Conservation (phyloP, 2,113 vertebrate genomes). For the Callospermophilus lateralis region DNA sequence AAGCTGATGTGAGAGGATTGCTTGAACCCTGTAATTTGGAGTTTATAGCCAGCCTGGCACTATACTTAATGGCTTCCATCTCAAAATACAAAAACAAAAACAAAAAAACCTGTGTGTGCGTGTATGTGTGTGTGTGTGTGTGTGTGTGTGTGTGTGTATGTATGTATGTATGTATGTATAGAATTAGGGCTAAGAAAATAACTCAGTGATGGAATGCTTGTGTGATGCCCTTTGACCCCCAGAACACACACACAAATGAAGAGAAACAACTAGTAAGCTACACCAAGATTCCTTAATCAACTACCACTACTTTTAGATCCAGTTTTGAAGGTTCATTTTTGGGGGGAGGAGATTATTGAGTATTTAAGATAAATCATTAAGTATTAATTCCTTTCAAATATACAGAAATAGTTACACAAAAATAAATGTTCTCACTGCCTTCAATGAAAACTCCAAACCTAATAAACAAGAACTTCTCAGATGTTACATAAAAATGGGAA, state of each 20-base stretch:
- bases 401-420: neutral
- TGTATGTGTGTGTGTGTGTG: too few relatives aligned
- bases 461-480: neutral
- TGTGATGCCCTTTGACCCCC: neutral
- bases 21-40: neutral
- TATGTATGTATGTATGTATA: neutral
- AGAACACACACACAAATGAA: too few relatives aligned
- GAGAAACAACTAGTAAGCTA: neutral
- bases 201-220: neutral
- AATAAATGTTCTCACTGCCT: neutral
- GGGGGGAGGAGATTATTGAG: neutral
- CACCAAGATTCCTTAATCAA: neutral
- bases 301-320: neutral
- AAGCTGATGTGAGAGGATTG: neutral
- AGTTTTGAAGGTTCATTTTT: neutral
- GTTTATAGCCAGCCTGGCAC: neutral
- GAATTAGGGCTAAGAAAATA: neutral
- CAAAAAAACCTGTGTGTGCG: too few relatives aligned
- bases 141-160: too few relatives aligned
- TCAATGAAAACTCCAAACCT: neutral
- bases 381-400: slow-evolving; percentile 5
- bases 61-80: too few relatives aligned
- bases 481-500: neutral
- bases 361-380: neutral
- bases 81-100: neutral